These are phyloP conservation scores for Rhabditoides inermis DNA, from an alignment of 2,888 invertebrate genomes.

Conservation along the genomic window DNA sequence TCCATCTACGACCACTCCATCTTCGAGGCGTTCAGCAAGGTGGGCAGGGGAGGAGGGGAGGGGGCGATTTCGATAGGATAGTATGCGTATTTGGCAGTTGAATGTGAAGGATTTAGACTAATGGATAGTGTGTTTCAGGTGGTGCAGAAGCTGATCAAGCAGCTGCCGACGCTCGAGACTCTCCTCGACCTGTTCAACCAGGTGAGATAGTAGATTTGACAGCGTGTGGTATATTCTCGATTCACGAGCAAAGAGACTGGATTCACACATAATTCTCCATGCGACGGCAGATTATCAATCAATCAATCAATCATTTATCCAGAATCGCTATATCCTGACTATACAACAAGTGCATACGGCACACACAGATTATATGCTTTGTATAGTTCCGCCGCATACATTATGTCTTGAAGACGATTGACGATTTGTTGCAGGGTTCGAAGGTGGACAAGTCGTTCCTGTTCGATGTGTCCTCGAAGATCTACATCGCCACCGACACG, in stretches of 20 bases:
- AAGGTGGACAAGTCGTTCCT: slow-evolving; percentile 98
- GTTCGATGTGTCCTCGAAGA: slow-evolving; percentile 88
- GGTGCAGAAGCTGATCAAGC: slow-evolving; percentile 94
- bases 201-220: too few species aligned
- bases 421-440: slow-evolving; percentile 70
- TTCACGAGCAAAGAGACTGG: too few species aligned
- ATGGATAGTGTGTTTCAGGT: slow-evolving; percentile 90
- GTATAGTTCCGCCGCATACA: slow-evolving; percentile 2
- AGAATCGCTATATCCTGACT: too few species aligned
- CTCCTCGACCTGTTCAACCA: slow-evolving; percentile 92
- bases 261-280: too few species aligned
- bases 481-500: slow-evolving; percentile 98
- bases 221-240: too few species aligned
- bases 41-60: too few species aligned
- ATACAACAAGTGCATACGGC: too few species aligned
- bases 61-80: too few species aligned
- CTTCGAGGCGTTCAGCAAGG: slow-evolving; percentile 71
- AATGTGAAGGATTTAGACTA: too few species aligned
- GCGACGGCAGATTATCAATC: too few species aligned
- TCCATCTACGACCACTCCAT: slow-evolving; percentile 99
- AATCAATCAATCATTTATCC: too few species aligned
- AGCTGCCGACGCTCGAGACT: slow-evolving; percentile 90
- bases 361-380: slow-evolving; percentile 2
- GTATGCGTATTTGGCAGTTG: too few species aligned
- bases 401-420: slow-evolving; percentile 4